Conservation (phyloP, 2,797 vertebrate genomes). For the Channallabes apus region DNA sequence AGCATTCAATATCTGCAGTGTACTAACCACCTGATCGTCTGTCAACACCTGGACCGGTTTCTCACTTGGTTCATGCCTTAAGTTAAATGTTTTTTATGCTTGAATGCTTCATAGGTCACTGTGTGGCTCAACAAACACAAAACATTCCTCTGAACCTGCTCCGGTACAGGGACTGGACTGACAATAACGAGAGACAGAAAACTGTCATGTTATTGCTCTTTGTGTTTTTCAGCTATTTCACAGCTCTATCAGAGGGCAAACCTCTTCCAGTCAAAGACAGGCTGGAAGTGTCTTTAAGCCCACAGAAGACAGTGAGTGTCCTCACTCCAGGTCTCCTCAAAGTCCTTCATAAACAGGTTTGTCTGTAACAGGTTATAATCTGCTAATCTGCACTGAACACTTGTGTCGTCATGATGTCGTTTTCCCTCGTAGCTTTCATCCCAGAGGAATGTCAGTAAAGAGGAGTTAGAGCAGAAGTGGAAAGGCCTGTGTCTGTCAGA, state of each 20-base stretch:
- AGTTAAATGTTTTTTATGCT: too few species aligned
- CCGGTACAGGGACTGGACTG: too few species aligned
- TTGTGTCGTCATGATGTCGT: background rate
- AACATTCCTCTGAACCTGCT: too few species aligned
- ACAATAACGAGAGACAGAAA: too few species aligned
- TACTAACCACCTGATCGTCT: too few species aligned
- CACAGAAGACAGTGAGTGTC: constrained; percentile 72
- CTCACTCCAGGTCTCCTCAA: constrained; percentile 87
- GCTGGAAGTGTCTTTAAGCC: constrained; percentile 75
- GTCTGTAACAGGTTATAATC: background rate
- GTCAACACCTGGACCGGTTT: too few species aligned
- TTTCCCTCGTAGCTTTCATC: constrained; percentile 53
- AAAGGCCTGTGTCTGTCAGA: constrained; percentile 76
- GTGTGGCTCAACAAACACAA: too few species aligned
- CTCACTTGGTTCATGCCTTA: too few species aligned
- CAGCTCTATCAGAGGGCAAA: constrained; percentile 80
- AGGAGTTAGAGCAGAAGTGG: constrained; percentile 81
- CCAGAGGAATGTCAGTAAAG: constrained; percentile 57
- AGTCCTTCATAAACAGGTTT: constrained; percentile 86
- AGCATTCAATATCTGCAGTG: too few species aligned
- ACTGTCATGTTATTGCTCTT: background rate
- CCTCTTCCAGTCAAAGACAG: constrained; percentile 84
- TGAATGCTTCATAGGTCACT: too few species aligned
- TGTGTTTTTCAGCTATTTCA: constrained; percentile 80
- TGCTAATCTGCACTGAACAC: background rate